Conservation (phyloP, 1,140 invertebrate species). For the Conopomorpha cramerella region DNA sequence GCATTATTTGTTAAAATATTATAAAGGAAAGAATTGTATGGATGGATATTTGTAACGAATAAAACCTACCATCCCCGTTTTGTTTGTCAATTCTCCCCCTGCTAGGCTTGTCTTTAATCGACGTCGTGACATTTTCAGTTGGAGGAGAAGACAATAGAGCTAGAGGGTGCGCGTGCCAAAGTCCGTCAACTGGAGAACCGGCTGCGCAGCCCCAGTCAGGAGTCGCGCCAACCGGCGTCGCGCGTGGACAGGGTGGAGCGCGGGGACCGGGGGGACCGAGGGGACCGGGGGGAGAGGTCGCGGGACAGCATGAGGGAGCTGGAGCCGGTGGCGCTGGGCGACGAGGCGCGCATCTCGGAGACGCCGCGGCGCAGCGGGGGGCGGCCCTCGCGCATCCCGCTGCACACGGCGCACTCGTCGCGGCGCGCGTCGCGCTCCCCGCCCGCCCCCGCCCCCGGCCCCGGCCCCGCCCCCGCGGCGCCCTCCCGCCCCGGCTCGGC, state of each 20-base stretch:
- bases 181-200: conserved; percentile 70
- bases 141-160: conserved; percentile 79
- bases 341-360: conserved; percentile 34
- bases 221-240: conserved; percentile 15
- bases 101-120: neutral
- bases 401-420: conserved; percentile 22
- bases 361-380: conserved; percentile 47
- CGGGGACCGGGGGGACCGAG: conserved; percentile 16
- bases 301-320: conserved; percentile 53
- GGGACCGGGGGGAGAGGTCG: conserved; percentile 26
- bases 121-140: conserved; percentile 57
- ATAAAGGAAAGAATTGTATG: too few relatives aligned
- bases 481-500: conserved; percentile 32
- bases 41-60: too few relatives aligned
- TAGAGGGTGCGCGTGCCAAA: conserved; percentile 77
- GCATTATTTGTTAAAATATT: neutral
- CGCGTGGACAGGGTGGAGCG: conserved; percentile 62
- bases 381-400: conserved; percentile 15
- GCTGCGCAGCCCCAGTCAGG: conserved; percentile 16
- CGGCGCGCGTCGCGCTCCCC: conserved; percentile 22
- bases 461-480: conserved; percentile 26
- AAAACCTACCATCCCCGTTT: neutral
- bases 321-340: conserved; percentile 56
- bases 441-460: conserved; percentile 42
- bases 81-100: neutral